These are phyloP conservation scores for Exephanes ischioxanthus DNA, from an alignment of 2,888 invertebrate species.

Conservation along the genomic window DNA sequence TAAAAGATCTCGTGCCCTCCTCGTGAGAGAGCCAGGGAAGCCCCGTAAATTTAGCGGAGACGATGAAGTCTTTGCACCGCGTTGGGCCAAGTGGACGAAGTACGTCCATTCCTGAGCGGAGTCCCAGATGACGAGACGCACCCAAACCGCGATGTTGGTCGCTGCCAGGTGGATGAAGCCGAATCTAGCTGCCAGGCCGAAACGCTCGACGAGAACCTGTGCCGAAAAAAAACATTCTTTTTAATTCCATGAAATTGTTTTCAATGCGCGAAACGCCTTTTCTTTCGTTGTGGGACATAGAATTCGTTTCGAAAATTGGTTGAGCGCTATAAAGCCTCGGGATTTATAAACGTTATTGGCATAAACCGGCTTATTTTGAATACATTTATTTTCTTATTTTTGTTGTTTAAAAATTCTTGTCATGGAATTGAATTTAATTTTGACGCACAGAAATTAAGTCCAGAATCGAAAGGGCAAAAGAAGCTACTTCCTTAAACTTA, in stretches of 20 bases:
- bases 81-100: constrained; percentile 85
- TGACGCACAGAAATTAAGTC: too few species aligned
- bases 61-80: constrained; percentile 78
- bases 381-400: too few species aligned
- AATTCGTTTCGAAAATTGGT: not conserved
- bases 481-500: too few species aligned
- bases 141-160: constrained; percentile 86
- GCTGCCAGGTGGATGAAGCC: constrained; percentile 87
- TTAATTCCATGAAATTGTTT: not conserved
- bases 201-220: constrained; percentile 86
- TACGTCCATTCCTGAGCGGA: constrained; percentile 86
- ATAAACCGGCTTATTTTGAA: too few species aligned
- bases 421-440: too few species aligned
- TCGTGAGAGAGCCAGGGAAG: constrained; percentile 84
- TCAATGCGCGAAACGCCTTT: not conserved
- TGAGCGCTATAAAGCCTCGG: not conserved
- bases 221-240: not conserved
- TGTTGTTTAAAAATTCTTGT: too few species aligned
- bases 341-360: not conserved
- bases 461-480: too few species aligned
- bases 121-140: constrained; percentile 86
- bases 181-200: constrained; percentile 86
- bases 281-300: not conserved
- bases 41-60: constrained; percentile 84
- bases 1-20: constrained; percentile 79